Percentiles rank a stretch among this genome's conserved stretches.
phyloP scores from a whole-genome alignment of 2,113 vertebrate species.

The Monopterus albus region DNA sequence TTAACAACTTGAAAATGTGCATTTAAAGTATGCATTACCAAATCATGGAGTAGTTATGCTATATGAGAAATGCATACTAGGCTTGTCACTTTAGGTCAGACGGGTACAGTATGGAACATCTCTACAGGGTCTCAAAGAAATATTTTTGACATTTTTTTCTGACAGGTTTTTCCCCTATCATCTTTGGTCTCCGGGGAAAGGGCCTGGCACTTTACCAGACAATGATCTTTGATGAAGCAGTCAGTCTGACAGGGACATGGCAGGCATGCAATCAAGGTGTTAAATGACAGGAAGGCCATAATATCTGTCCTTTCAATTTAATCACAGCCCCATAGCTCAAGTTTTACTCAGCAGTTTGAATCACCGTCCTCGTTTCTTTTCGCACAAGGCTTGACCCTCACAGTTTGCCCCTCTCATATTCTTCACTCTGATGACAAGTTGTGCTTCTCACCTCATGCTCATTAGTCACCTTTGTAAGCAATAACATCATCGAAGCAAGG shows the following conservation, averaged over 20 bases:
- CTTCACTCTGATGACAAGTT: conserved; percentile 69
- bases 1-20: too few species aligned
- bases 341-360: conserved; percentile 67
- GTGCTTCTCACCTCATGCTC: conserved; percentile 73
- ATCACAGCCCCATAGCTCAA: conserved; percentile 68
- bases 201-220: conserved; percentile 46
- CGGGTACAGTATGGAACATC: not conserved
- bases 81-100: too few species aligned
- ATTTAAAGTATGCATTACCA: too few species aligned
- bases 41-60: too few species aligned
- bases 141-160: conserved; percentile 2
- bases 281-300: conserved; percentile 63
- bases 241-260: conserved; percentile 63
- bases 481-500: conserved; percentile 41
- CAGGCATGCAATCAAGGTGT: conserved; percentile 73
- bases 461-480: conserved; percentile 73
- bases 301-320: conserved; percentile 70
- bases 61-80: too few species aligned
- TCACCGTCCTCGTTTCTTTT: conserved; percentile 57
- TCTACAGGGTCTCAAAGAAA: not conserved
- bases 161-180: conserved; percentile 8
- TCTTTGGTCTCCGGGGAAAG: conserved; percentile 30
- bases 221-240: conserved; percentile 69
- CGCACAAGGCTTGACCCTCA: conserved; percentile 65
- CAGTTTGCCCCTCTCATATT: conserved; percentile 44